Conservation (phyloP, 2,797 vertebrate species). For the Odontamblyopus rebecca region DNA sequence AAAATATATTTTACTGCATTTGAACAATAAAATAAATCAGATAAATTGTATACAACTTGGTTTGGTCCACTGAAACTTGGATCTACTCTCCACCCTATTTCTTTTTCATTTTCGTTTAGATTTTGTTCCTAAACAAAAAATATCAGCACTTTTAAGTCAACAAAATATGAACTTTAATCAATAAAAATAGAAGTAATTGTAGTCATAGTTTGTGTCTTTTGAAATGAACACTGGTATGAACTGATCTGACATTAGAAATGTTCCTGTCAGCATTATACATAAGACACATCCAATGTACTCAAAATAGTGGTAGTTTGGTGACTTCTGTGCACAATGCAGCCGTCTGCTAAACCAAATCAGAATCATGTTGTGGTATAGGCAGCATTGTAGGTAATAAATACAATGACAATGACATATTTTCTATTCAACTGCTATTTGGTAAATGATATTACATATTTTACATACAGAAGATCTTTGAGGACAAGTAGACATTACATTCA, state of each 20-base stretch:
- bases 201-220: too few relatives aligned
- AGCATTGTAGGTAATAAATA: constrained; percentile 13
- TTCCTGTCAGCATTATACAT: not conserved
- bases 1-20: too few relatives aligned
- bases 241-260: not conserved
- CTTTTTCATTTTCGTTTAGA: too few relatives aligned
- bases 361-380: not conserved
- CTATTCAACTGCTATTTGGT: constrained; percentile 6
- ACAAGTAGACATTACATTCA: constrained; percentile 42
- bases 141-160: too few relatives aligned
- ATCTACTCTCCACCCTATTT: too few relatives aligned
- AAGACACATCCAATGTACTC: not conserved
- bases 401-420: constrained; percentile 26
- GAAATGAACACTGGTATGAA: too few relatives aligned
- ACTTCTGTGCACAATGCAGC: not conserved
- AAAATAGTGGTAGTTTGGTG: not conserved
- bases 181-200: too few relatives aligned
- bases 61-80: too few relatives aligned
- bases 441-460: constrained; percentile 9
- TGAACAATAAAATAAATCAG: too few relatives aligned
- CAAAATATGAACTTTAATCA: too few relatives aligned
- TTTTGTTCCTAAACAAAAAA: too few relatives aligned
- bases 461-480: constrained; percentile 20
- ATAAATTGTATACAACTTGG: too few relatives aligned
- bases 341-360: not conserved